Conservation (phyloP, 2,797 vertebrate species). For the Enteromius anoplus region DNA sequence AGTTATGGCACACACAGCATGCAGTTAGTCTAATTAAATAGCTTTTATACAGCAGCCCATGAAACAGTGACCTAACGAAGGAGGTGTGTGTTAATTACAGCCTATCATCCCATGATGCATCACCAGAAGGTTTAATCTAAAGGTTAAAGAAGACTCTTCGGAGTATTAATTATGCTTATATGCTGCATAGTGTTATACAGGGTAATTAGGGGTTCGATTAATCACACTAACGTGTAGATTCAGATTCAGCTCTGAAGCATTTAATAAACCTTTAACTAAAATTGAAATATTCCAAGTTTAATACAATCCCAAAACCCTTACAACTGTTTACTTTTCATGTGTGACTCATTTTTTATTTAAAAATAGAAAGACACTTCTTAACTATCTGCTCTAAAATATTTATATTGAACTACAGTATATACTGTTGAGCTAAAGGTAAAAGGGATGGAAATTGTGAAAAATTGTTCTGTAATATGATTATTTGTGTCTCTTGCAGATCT, state of each 20-base stretch:
- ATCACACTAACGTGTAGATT: not conserved
- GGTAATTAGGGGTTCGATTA: not conserved
- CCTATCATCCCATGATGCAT: not conserved
- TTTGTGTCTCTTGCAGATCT: slow-evolving; percentile 67
- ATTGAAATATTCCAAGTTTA: not conserved
- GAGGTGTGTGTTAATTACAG: slow-evolving; percentile 15
- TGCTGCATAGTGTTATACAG: not conserved
- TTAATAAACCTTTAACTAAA: not conserved
- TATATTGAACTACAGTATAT: not conserved
- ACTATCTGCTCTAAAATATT: not conserved
- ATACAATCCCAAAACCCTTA: not conserved
- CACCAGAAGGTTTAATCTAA: not conserved
- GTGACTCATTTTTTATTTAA: not conserved
- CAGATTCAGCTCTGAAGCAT: not conserved
- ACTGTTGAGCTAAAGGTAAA: not conserved
- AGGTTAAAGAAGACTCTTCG: slow-evolving; percentile 25
- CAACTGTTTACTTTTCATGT: not conserved
- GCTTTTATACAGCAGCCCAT: not conserved
- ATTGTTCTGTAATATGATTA: not conserved
- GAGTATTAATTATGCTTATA: slow-evolving; percentile 9
- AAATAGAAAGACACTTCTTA: not conserved
- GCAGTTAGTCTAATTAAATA: not conserved
- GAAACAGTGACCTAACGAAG: not conserved
- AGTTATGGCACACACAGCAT: not conserved
- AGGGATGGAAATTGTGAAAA: not conserved